phyloP scores from a whole-genome alignment of 2,888 invertebrate species.

The Diplazon laetatorius region DNA sequence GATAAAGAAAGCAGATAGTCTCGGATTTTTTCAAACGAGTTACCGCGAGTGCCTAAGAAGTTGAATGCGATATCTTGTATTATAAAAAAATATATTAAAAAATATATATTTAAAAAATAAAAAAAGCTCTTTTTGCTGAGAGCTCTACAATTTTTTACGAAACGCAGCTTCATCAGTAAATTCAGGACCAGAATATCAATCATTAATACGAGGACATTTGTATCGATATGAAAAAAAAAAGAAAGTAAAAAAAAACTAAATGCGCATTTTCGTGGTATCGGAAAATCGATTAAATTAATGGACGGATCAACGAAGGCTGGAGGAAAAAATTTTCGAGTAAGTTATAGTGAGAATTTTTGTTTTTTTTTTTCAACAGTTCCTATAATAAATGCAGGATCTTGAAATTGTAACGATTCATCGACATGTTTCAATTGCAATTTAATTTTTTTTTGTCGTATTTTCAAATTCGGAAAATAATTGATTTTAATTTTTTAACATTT shows the following conservation, averaged over 20 bases:
- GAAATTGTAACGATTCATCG: not conserved
- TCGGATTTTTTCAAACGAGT: not conserved
- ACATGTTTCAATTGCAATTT: not conserved
- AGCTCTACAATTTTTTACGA: too few relatives aligned
- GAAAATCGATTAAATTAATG: not conserved
- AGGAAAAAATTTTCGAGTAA: conserved; percentile 66
- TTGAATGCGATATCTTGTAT: conserved; percentile 2
- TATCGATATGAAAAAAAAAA: conserved; percentile 71
- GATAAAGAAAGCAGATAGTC: not conserved
- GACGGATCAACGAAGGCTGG: conserved; percentile 59
- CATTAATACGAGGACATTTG: conserved; percentile 53
- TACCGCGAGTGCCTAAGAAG: conserved; percentile 43
- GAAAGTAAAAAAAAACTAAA: too few relatives aligned
- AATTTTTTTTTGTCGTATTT: not conserved
- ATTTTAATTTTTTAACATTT: too few relatives aligned
- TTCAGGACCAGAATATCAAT: too few relatives aligned
- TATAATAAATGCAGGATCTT: conserved; percentile 67
- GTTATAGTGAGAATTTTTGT: too few relatives aligned
- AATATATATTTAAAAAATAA: too few relatives aligned
- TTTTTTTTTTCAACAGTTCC: too few relatives aligned
- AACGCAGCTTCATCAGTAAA: too few relatives aligned
- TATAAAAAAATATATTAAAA: too few relatives aligned
- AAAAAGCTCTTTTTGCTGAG: too few relatives aligned
- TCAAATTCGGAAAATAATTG: not conserved
- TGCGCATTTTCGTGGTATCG: conserved; percentile 63